These are phyloP conservation scores for Arctocebus calabarensis DNA, from an alignment of 2,797 vertebrate species.

Conservation along the genomic window DNA sequence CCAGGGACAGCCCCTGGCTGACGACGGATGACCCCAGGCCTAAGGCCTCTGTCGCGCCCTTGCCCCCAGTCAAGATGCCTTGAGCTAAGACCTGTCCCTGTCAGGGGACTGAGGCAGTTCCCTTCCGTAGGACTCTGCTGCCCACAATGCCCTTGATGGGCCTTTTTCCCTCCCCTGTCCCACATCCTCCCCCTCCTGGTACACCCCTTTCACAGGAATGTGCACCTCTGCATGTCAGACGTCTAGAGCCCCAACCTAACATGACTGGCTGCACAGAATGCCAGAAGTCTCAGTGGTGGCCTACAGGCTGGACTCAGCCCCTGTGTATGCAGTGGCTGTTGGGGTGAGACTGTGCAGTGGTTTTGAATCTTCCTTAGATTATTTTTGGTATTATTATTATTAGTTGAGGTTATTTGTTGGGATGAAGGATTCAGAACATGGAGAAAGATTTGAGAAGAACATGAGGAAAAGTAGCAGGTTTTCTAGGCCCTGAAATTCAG, in stretches of 20 bases:
- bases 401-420: not conserved
- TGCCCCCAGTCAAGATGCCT: not conserved
- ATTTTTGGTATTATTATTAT: not conserved
- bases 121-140: not conserved
- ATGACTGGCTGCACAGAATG: too few relatives aligned
- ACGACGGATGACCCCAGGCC: not conserved
- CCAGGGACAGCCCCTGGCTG: not conserved
- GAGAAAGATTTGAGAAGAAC: not conserved
- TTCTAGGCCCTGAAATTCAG: not conserved
- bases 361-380: not conserved
- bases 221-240: not conserved
- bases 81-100: not conserved
- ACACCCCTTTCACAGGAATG: not conserved
- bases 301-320: not conserved
- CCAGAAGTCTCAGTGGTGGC: not conserved
- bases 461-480: not conserved
- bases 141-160: not conserved
- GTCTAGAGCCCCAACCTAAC: not conserved
- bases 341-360: too few relatives aligned
- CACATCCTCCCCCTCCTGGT: not conserved
- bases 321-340: too few relatives aligned
- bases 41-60: not conserved
- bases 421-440: not conserved
- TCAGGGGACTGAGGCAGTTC: not conserved
- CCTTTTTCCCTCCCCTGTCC: not conserved